Percentiles rank a stretch among this genome's conserved stretches.
phyloP scores from a whole-genome alignment of 1,140 invertebrate genomes.

The Tetraneura akinire region DNA sequence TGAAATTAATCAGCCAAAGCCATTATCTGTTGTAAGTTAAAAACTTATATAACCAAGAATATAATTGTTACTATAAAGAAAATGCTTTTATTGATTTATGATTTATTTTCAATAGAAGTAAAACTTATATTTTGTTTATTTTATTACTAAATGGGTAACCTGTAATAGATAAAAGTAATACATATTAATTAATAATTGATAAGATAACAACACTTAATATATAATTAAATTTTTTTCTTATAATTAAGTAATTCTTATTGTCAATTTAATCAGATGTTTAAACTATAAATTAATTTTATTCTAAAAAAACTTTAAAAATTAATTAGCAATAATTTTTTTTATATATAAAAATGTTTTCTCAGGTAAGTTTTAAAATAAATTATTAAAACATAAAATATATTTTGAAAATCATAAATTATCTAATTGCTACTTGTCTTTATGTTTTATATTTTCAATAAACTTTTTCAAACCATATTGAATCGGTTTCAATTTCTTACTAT shows the following conservation, averaged over 20 bases:
- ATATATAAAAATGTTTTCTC: background rate
- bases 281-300: background rate
- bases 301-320: background rate
- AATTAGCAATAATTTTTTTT: no score
- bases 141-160: background rate
- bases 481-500: no score
- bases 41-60: background rate
- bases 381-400: no score
- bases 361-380: constrained; percentile 3
- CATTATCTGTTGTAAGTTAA: background rate
- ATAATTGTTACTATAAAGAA: background rate
- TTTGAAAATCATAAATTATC: no score
- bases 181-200: background rate
- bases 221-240: no score
- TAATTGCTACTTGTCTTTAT: no score
- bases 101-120: background rate
- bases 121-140: background rate
- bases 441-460: no score
- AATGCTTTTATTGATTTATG: no score
- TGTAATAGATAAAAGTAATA: background rate
- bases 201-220: constrained; percentile 15
- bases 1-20: background rate
- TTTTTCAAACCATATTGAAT: no score
- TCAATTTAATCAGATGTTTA: background rate
- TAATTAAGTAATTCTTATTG: no score